phyloP scores from a whole-genome alignment of 2,888 invertebrate species.

The Apodemia hepburni region DNA sequence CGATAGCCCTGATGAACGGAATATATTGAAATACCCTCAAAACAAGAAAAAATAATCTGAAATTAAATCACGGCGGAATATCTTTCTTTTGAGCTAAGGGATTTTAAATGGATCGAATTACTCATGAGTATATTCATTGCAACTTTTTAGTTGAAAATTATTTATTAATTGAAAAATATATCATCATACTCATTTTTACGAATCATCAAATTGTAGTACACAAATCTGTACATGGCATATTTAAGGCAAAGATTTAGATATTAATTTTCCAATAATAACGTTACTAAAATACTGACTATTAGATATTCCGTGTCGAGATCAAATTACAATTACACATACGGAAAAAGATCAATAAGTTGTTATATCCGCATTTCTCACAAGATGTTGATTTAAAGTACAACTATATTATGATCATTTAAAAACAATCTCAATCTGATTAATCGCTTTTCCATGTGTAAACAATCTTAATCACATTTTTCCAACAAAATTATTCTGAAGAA shows the following conservation, averaged over 20 bases:
- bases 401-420: too few species aligned
- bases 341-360: background rate
- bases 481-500: background rate
- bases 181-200: too few species aligned
- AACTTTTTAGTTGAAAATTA: background rate
- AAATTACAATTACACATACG: background rate
- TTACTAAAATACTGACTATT: background rate
- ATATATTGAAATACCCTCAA: slow-evolving; percentile 13
- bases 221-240: background rate
- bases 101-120: background rate
- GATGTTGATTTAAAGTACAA: background rate
- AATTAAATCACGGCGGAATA: slow-evolving; percentile 7
- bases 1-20: slow-evolving; percentile 44
- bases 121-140: background rate
- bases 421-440: too few species aligned
- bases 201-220: background rate
- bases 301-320: background rate
- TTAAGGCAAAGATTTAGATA: background rate
- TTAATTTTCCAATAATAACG: too few species aligned
- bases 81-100: background rate
- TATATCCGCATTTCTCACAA: background rate
- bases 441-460: background rate
- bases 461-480: background rate
- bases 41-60: slow-evolving; percentile 2
- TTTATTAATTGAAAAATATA: too few species aligned